Conservation (phyloP, 2,113 vertebrate species). For the Aramus guarauna region DNA sequence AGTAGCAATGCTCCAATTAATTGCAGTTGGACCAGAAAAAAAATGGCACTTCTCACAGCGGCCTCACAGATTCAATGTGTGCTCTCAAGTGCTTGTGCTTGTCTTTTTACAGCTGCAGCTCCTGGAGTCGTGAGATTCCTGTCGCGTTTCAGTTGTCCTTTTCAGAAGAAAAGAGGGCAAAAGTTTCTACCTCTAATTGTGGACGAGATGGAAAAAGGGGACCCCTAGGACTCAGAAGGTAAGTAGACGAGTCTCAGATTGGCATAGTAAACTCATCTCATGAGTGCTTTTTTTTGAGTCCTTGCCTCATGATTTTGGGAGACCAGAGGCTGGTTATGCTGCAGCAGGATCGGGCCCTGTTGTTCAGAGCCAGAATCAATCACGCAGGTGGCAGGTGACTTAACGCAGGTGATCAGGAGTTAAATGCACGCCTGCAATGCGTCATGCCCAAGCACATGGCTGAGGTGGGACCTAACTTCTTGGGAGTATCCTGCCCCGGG, state of each 20-base stretch:
- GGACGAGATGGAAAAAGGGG: neutral
- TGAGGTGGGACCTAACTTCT: neutral
- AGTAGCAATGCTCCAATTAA: neutral
- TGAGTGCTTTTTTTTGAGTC: neutral
- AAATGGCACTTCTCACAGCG: neutral
- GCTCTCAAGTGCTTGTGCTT: neutral
- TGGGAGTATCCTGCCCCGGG: neutral
- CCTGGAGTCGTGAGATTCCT: neutral
- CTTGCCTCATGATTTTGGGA: neutral
- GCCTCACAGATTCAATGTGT: neutral
- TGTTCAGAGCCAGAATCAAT: neutral
- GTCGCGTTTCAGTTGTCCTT: neutral
- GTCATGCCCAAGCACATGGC: accelerated
- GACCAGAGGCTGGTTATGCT: neutral
- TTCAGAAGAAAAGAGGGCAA: neutral
- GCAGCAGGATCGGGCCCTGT: neutral
- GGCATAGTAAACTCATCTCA: neutral
- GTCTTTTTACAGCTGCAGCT: neutral
- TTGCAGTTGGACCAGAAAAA: neutral
- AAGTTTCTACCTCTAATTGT: neutral
- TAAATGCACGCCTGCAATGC: neutral
- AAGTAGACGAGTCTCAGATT: neutral
- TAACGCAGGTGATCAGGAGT: neutral
- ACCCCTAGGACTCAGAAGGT: neutral
- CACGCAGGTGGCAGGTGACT: neutral